These are phyloP conservation scores for Caerostris darwini DNA, from an alignment of 1,140 invertebrate species.

Conservation along the genomic window DNA sequence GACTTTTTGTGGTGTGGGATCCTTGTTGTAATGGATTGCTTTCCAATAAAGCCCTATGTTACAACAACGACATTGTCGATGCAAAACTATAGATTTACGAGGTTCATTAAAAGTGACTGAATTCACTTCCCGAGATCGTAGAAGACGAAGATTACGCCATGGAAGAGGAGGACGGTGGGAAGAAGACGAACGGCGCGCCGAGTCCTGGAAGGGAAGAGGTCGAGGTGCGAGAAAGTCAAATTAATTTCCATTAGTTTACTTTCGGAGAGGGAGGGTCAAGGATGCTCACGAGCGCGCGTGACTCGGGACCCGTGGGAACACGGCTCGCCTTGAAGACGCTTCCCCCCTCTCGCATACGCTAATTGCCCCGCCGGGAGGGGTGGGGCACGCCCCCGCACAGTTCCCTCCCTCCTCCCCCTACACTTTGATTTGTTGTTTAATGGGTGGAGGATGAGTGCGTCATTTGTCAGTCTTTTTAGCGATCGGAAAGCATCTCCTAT, in stretches of 20 bases:
- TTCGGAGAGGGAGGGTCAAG: conserved; percentile 72
- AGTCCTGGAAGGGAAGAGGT: conserved; percentile 10
- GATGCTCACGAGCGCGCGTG: conserved; percentile 70
- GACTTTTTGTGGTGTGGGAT: too few species aligned
- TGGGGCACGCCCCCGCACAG: background rate
- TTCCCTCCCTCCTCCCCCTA: background rate
- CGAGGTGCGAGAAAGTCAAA: conserved; percentile 75
- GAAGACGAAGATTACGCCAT: too few species aligned
- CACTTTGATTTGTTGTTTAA: background rate
- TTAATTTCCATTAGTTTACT: conserved; percentile 77
- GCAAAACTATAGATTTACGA: too few species aligned
- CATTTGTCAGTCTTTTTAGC: too few species aligned
- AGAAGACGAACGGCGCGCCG: background rate
- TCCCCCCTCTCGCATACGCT: conserved; percentile 1
- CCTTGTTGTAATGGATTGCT: too few species aligned
- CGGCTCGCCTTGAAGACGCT: background rate
- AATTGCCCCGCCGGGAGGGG: conserved; percentile 2
- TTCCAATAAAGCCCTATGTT: too few species aligned
- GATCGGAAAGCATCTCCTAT: too few species aligned
- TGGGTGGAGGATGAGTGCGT: too few species aligned
- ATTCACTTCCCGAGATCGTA: too few species aligned
- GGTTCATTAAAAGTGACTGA: too few species aligned
- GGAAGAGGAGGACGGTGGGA: too few species aligned
- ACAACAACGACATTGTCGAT: too few species aligned
- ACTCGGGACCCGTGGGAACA: conserved; percentile 75